Evolutionary conservation across 2,888 invertebrate genomes (phyloP), one percentile per base, ranked within the genome.

Genomic region (Caenorhabditis plicata): DNA sequence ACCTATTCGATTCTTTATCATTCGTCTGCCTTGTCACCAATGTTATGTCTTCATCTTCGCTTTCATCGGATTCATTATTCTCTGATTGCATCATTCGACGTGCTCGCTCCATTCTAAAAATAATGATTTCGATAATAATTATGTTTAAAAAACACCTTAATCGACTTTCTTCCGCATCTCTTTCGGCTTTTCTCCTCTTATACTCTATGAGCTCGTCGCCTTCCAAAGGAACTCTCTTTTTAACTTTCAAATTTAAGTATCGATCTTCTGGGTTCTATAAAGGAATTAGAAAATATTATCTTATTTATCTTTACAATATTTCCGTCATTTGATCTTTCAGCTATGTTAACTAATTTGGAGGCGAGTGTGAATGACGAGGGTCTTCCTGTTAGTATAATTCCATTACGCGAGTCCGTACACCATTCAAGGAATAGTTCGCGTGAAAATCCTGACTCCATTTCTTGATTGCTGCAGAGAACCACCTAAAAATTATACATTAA

Each of bases 391-490:
- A 99, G 84, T 62, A 98, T 91, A 66, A 98, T 90, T 80, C 92
- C 91, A 81, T 98, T 98, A 80, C 90, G 89, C 1, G 90, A 85
- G 84, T 92, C 90, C 0, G 88, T 87, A 48, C 92, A 91, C 95
- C 96, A 98, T 75, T 90, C 88, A 2, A 93, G 84, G 82, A 98
- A 96, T 22, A 98, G 84, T 78, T 98, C 96, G 48, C 96, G 85
- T 0, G 95, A 89, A 82, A 90, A 96, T 0, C 98, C 98, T 67
- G 89, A 88, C 83, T 98, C 95, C 85, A 98, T 87, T 81, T 96
- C 96, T 0, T 92, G 89, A 64, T 89, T 90, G 77, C 94, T 94
- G 0, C 95, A 93, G 51, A 98, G 84, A 11, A 98, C 96, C 3
- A 96, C n/a, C n/a, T n/a, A n/a, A n/a, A n/a, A n/a, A n/a, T n/a